phyloP scores from a whole-genome alignment of 2,797 vertebrate species.

The Malurus splendens region DNA sequence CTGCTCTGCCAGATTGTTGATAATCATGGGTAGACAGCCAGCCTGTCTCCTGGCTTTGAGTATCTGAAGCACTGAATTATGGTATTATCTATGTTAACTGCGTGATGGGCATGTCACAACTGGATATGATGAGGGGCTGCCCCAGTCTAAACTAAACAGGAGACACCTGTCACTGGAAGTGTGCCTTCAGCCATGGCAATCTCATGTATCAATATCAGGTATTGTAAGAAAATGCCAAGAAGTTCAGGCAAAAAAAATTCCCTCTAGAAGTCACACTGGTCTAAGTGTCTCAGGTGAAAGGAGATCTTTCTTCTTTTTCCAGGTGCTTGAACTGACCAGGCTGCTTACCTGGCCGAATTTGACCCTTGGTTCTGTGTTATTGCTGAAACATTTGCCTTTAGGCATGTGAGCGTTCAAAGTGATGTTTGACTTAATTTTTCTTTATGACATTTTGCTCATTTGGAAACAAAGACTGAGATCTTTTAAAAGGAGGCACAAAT shows the following conservation, averaged over 20 bases:
- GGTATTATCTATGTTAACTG: neutral
- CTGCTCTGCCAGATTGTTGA: neutral
- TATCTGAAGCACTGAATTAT: neutral
- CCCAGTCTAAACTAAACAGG: neutral
- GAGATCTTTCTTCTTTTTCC: neutral
- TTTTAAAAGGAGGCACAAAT: constrained; percentile 42
- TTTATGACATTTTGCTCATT: constrained; percentile 27
- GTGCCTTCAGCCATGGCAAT: neutral
- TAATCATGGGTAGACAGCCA: too few species aligned
- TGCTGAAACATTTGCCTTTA: neutral
- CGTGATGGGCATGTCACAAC: neutral
- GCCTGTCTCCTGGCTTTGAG: neutral
- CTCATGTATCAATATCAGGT: neutral
- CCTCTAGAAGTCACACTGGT: neutral
- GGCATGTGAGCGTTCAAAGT: neutral
- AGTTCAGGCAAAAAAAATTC: neutral
- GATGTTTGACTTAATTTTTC: neutral
- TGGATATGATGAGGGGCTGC: neutral
- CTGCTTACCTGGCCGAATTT: neutral
- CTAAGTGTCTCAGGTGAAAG: neutral
- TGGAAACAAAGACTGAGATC: constrained; percentile 29
- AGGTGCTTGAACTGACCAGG: neutral
- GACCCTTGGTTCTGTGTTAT: neutral
- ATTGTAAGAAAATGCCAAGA: neutral
- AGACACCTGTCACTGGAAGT: neutral